Percentiles rank a stretch among this genome's conserved stretches.
Conservation (phyloP, 2,888 invertebrate genomes). For the Drosophila borborema region DNA sequence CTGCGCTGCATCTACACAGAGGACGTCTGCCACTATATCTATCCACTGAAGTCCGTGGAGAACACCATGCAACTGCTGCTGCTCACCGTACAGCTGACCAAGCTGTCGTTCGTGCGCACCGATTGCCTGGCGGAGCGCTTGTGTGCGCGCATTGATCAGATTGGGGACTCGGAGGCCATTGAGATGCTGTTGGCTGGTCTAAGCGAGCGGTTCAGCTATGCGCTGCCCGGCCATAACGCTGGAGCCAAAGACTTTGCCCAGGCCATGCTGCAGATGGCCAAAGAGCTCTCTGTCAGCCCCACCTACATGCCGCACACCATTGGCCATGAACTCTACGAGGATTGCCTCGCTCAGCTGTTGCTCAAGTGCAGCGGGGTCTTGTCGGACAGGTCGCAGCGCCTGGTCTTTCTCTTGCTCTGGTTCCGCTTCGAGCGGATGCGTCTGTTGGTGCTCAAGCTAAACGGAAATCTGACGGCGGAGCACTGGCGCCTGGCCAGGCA, state of each 20-base stretch:
- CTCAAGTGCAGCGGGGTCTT: constrained; percentile 84
- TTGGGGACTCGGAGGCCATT: constrained; percentile 85
- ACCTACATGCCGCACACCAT: constrained; percentile 87
- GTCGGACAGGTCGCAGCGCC: constrained; percentile 78
- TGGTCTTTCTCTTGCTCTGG: constrained; percentile 88
- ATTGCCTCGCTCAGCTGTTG: constrained; percentile 86
- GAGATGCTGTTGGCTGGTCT: constrained; percentile 85
- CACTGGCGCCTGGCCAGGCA: constrained; percentile 81
- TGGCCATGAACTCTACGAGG: constrained; percentile 87
- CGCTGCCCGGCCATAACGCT: constrained; percentile 30
- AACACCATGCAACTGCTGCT: constrained; percentile 88
- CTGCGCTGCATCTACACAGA: constrained; percentile 89
- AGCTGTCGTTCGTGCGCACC: constrained; percentile 87
- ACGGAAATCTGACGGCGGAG: constrained; percentile 80
- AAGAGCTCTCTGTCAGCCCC: constrained; percentile 87
- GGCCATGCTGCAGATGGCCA: constrained; percentile 82
- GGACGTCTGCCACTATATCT: constrained; percentile 89
- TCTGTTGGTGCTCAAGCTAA: constrained; percentile 85
- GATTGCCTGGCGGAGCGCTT: constrained; percentile 85
- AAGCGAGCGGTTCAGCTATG: constrained; percentile 54
- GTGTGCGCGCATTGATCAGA: constrained; percentile 77
- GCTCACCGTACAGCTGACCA: constrained; percentile 86
- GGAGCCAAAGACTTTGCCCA: constrained; percentile 53
- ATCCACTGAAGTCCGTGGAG: constrained; percentile 87
- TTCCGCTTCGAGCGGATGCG: constrained; percentile 87